Conservation (phyloP, 1,140 invertebrate genomes). For the Pentalonia nigronervosa region DNA sequence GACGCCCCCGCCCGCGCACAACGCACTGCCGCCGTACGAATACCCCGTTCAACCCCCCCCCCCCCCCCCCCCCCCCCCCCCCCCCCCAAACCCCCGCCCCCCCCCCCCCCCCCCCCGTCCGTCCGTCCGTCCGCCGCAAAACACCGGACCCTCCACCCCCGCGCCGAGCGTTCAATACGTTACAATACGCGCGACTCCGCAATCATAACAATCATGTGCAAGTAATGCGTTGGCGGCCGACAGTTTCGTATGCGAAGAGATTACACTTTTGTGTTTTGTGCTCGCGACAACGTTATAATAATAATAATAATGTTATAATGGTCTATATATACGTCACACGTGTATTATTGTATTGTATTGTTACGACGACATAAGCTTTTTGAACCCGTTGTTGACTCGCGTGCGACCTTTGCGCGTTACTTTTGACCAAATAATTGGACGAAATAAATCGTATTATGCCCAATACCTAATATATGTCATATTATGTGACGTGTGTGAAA, state of each 20-base stretch:
- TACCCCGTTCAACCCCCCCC: neutral
- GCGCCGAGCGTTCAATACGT: neutral
- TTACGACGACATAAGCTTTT: neutral
- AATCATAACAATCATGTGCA: neutral
- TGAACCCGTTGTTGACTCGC: neutral
- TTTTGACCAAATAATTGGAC: neutral
- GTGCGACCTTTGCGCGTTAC: neutral
- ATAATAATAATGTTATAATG: neutral
- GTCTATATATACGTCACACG: neutral
- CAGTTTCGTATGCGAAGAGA: neutral
- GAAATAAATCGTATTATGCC: constrained; percentile 2
- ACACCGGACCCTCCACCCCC: neutral
- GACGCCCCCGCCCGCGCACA: neutral
- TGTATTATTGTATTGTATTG: neutral
- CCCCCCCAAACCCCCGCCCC: too few species aligned
- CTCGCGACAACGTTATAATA: neutral
- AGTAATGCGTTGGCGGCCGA: neutral
- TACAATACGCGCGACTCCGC: too few species aligned
- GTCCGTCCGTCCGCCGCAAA: too few species aligned
- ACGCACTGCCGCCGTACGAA: neutral
- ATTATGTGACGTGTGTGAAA: neutral
- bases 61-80: neutral
- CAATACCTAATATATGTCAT: neutral
- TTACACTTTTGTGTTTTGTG: neutral
- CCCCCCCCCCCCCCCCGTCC: neutral